These are phyloP conservation scores for Tricholaema leucomelas DNA, from an alignment of 2,113 vertebrate species.

Conservation along the genomic window DNA sequence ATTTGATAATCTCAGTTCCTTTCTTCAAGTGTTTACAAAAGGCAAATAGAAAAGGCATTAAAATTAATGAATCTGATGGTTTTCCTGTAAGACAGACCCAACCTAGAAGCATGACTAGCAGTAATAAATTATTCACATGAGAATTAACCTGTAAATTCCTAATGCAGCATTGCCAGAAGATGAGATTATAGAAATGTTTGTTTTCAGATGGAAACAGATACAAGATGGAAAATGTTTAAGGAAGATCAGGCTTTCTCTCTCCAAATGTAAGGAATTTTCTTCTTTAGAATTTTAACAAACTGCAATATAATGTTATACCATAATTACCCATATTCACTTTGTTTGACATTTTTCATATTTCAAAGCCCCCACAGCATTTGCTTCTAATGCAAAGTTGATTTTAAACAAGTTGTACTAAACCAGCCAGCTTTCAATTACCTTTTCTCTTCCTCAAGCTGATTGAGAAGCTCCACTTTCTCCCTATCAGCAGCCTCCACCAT, in stretches of 20 bases:
- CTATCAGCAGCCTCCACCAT: constrained; percentile 95
- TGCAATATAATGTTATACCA: not conserved
- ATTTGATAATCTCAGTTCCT: not conserved
- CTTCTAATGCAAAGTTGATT: not conserved
- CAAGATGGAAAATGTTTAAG: not conserved
- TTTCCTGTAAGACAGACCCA: not conserved
- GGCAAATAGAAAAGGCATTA: not conserved
- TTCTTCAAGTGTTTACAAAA: not conserved
- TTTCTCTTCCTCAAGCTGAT: constrained; percentile 96
- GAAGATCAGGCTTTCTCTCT: not conserved
- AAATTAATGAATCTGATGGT: not conserved
- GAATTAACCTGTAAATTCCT: not conserved
- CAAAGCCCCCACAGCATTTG: not conserved
- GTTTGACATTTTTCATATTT: not conserved
- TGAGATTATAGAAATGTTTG: not conserved
- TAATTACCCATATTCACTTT: not conserved
- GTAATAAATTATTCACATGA: not conserved
- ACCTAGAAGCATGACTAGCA: not conserved
- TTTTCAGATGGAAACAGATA: not conserved
- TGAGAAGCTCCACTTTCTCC: constrained; percentile 95
- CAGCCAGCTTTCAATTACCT: constrained; percentile 75
- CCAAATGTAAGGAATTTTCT: not conserved
- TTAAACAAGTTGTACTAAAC: not conserved
- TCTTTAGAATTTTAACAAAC: not conserved
- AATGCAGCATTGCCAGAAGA: not conserved